These are phyloP conservation scores for Lithophane socia DNA, from an alignment of 2,888 invertebrate genomes.

Conservation along the genomic window DNA sequence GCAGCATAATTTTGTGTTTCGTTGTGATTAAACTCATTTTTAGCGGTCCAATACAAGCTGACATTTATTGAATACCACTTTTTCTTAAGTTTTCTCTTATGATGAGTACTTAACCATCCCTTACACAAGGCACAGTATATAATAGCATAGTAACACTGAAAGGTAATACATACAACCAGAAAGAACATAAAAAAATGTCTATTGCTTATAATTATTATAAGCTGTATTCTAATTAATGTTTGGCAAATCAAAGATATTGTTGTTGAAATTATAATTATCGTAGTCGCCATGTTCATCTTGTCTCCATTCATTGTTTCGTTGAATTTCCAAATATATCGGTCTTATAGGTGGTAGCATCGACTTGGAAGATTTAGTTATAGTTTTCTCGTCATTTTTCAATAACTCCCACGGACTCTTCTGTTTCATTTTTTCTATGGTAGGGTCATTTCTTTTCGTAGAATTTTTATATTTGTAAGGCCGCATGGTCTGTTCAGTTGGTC, in stretches of 20 bases:
- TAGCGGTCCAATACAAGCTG: not conserved
- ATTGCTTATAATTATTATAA: constrained; percentile 1
- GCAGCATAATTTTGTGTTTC: not conserved
- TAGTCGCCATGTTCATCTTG: constrained; percentile 74
- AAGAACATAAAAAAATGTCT: not conserved
- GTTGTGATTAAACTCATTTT: not conserved
- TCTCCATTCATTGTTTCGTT: constrained; percentile 73
- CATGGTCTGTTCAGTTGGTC: constrained; percentile 43
- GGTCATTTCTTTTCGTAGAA: not conserved
- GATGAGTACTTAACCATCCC: not conserved
- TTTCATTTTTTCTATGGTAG: constrained; percentile 14
- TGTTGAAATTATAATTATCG: constrained; percentile 68
- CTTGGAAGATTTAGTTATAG: constrained; percentile 40
- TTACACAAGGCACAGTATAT: not conserved
- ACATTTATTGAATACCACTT: not conserved
- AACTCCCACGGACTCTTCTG: constrained; percentile 47
- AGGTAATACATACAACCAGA: not conserved
- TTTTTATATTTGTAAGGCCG: constrained; percentile 43
- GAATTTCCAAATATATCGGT: constrained; percentile 78
- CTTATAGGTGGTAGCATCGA: constrained; percentile 75
- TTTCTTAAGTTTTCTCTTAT: not conserved
- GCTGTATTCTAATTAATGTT: constrained; percentile 30
- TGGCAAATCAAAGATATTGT: constrained; percentile 69
- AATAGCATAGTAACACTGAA: not conserved
- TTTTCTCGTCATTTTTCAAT: constrained; percentile 58